A percentile compares a stretch with the other conserved stretches of the same genome.
Conservation (phyloP, 2,797 vertebrate genomes). For the Enteromius afrohamiltoni region DNA sequence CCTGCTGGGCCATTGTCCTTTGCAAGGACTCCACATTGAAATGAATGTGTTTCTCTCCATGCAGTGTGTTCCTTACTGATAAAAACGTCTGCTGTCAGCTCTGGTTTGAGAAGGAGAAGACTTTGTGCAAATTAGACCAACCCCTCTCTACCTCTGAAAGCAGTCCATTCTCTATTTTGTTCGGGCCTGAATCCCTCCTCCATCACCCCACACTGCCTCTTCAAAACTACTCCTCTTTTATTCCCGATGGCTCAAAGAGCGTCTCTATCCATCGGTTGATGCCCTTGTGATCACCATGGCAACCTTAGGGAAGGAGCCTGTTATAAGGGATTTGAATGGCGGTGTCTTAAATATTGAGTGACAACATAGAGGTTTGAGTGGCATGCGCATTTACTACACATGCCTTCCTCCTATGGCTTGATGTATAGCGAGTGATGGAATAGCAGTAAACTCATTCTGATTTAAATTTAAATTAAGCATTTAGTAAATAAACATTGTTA, state of each 20-base stretch:
- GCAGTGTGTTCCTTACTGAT: constrained; percentile 70
- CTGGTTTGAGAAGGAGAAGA: constrained; percentile 64
- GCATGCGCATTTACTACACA: constrained; percentile 3
- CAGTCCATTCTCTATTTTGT: constrained; percentile 67
- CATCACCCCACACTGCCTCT: constrained; percentile 51
- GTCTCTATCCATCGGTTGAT: constrained; percentile 56
- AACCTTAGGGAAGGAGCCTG: constrained; percentile 57
- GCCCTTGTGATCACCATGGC: constrained; percentile 66
- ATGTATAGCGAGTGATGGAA: not conserved
- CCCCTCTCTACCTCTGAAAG: constrained; percentile 63
- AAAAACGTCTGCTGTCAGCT: constrained; percentile 77
- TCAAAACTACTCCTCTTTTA: constrained; percentile 52
- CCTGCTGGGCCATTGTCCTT: constrained; percentile 74
- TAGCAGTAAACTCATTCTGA: not conserved
- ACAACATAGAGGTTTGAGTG: constrained; percentile 57
- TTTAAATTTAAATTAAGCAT: not conserved
- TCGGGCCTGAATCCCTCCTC: constrained; percentile 63
- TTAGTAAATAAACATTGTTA: not conserved
- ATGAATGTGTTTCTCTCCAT: constrained; percentile 71
- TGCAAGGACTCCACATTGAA: constrained; percentile 65
- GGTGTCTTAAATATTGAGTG: constrained; percentile 59
- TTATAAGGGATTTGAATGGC: constrained; percentile 53
- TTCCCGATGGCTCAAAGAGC: constrained; percentile 52
- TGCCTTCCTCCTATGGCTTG: not conserved
- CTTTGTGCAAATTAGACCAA: constrained; percentile 73